Evolutionary conservation across 2,113 vertebrate genomes (phyloP).

Genomic region (Ailurus styani): DNA sequence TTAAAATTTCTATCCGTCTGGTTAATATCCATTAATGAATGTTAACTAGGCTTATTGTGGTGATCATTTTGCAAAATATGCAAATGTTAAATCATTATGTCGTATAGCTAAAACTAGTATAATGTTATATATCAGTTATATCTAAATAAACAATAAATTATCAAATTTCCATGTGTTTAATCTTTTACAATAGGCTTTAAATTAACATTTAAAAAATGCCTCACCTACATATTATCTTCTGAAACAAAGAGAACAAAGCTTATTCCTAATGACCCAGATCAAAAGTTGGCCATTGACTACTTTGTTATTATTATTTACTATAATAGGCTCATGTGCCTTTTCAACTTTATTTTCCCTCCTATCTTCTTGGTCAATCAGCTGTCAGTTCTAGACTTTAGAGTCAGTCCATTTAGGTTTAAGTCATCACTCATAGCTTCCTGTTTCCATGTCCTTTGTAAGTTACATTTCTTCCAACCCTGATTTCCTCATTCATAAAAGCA

Average conservation of each 20-base stretch:
- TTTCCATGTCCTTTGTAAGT: neutral
- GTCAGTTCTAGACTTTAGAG: neutral
- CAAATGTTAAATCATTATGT: neutral
- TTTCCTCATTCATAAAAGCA: neutral
- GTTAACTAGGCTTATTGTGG: neutral
- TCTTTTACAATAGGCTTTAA: neutral
- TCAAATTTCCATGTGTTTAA: neutral
- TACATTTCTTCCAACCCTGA: neutral
- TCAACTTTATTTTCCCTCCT: neutral
- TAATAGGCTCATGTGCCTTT: neutral
- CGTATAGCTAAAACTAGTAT: neutral
- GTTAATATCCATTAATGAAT: neutral
- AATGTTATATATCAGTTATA: neutral
- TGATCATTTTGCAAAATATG: neutral
- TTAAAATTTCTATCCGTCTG: neutral
- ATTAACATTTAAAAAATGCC: neutral
- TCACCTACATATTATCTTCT: neutral
- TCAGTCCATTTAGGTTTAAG: neutral
- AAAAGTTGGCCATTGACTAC: neutral
- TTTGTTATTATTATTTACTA: neutral
- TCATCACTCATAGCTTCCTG: neutral
- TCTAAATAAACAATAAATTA: neutral
- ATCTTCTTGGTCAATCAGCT: neutral
- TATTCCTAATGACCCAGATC: neutral
- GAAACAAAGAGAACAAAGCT: neutral